Evolutionary conservation across 2,888 invertebrate species (phyloP).

Genomic region (Bombylius major): DNA sequence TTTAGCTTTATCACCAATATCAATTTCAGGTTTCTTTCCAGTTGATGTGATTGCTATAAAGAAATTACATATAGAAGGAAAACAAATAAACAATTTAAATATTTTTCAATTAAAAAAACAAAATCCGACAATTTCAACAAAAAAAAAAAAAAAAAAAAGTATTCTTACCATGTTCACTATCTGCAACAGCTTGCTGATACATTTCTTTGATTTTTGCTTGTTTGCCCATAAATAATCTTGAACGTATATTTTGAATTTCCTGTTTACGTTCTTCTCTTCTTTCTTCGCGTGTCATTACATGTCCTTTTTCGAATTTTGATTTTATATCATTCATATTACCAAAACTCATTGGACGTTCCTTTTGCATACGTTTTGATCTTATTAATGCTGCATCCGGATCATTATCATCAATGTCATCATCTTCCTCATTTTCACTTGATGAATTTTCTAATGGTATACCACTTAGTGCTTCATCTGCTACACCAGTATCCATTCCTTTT

Average conservation of each 20-base stretch:
- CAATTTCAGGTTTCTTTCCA: slow-evolving; percentile 40
- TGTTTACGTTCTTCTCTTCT: slow-evolving; percentile 73
- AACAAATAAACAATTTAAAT: too few relatives aligned
- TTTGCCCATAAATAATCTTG: slow-evolving; percentile 75
- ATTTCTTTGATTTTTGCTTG: slow-evolving; percentile 84
- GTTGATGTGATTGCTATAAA: slow-evolving; percentile 40
- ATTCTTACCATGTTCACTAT: slow-evolving; percentile 51
- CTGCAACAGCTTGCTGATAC: slow-evolving; percentile 80
- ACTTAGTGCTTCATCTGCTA: slow-evolving; percentile 61
- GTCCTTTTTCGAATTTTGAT: slow-evolving; percentile 65
- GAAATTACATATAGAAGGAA: neutral
- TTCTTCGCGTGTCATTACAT: slow-evolving; percentile 44
- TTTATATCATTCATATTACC: slow-evolving; percentile 76
- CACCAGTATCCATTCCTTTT: slow-evolving; percentile 69
- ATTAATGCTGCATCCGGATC: slow-evolving; percentile 52
- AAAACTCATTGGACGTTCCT: slow-evolving; percentile 67
- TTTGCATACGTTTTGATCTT: slow-evolving; percentile 43
- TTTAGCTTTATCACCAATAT: slow-evolving; percentile 44
- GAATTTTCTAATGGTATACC: slow-evolving; percentile 60
- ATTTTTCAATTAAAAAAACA: too few relatives aligned
- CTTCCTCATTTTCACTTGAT: slow-evolving; percentile 20
- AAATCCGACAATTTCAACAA: neutral
- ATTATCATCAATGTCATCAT: slow-evolving; percentile 38
- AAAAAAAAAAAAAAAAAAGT: neutral
- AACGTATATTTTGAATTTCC: slow-evolving; percentile 77